Base-by-base conservation (phyloP, 1,140 invertebrate species). In the Plectus sambesii region DNA sequence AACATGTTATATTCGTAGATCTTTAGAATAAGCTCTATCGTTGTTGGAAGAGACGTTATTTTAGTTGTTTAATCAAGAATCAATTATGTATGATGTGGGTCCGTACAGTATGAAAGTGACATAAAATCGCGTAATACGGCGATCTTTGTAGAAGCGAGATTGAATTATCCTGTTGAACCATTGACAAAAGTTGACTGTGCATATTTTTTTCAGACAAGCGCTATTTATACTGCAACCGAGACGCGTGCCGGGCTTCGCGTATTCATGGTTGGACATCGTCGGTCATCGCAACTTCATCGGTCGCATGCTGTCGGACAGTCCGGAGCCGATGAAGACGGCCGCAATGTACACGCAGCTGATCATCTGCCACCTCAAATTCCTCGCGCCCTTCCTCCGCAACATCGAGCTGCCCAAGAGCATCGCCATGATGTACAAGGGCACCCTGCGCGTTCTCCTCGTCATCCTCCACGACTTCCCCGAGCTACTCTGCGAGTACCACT, bases 381-480 rank as follows among this genome's bases (percentile, higher is more conserved):
- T 97, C 41, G 83, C 88, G 24, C 93, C 93, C 4, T 99, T 93
- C 74, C 74, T 99, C 42, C 78, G 92, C 29, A 98, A 97, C 73
- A 88, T 92, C 0, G 87, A 96, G 64, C 76, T 98, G 2, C 84
- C 85, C 0, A 85, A 90, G 61, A 84, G 90, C 0, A 85, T 96
- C 1, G 85, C 86, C 55, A 75, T 84, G 37, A 72, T 98, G 1
- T 98, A 98, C 73, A 93, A 92, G 74, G 93, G 92, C 38, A 96
- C 89, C 3, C 73, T 98, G 5, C 78, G 92, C 49, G 87, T 99
- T 0, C 73, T 99, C n/a, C 71, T 98, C 9, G 88, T 98, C 0
- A 74, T 99, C 9, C 75, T 98, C 2, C 92, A 99, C 65, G 94
- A 99, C 71, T 99, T 98, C 70, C 94, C 94, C 0, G 94, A 99